Conservation (phyloP, 2,113 vertebrate species). For the Lophochroa leadbeateri region DNA sequence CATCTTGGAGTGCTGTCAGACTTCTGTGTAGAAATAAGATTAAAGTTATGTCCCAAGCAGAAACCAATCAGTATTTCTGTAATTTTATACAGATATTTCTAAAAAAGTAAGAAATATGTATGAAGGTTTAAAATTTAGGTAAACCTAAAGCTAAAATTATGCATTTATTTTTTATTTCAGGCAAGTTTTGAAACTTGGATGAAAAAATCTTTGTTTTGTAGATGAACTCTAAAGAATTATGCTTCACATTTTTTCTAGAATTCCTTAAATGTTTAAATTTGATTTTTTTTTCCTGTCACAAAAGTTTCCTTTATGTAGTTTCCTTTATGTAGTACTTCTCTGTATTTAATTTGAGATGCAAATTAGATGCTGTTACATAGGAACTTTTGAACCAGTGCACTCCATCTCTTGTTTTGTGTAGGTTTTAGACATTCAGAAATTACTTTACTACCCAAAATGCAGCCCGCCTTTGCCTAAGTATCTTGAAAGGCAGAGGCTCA, state of each 20-base stretch:
- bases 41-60: not conserved
- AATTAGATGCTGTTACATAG: not conserved
- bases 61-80: not conserved
- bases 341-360: not conserved
- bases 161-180: not conserved
- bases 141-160: not conserved
- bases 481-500: not conserved
- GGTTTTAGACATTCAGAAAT: not conserved
- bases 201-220: not conserved
- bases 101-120: not conserved
- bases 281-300: not conserved
- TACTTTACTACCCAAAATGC: not conserved
- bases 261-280: not conserved
- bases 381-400: not conserved
- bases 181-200: not conserved
- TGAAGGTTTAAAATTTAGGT: not conserved
- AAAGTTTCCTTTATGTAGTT: not conserved
- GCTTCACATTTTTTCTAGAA: not conserved
- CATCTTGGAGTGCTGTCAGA: not conserved
- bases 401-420: not conserved
- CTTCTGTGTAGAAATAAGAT: not conserved
- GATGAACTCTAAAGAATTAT: not conserved
- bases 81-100: not conserved
- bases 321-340: not conserved
- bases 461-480: not conserved